Base-by-base conservation (phyloP, 2,113 vertebrate genomes). In the Gavia stellata region DNA sequence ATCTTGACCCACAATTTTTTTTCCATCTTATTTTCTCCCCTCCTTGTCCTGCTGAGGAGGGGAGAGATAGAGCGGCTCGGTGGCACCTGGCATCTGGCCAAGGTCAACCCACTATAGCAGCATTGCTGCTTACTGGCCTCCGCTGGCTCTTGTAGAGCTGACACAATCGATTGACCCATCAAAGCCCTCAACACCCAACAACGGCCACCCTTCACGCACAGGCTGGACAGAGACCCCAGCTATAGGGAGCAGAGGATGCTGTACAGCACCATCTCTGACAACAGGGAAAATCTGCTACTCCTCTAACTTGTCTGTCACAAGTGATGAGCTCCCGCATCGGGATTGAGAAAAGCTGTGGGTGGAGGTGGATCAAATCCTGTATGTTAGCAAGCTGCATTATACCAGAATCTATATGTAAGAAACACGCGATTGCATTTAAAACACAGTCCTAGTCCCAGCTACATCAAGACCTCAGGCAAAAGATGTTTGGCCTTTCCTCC, bases 121-220 rank as follows among this genome's bases (percentile, higher is more conserved):
- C 2, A 0, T 6, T 78, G 12, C 29, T 53, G 40, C 53, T 49
- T 62, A 19, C 18, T 34, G 38, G 16, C 14, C 52, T 78, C 50
- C 4, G 1, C 14, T 23, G 45, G 26, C 31, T 89, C n/a, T 42
- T 49, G 23, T n/a, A 67, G 31, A 56, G 40, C 24, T 44, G 53
- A 55, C 33, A 53, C 20, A 15, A 26, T 13, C 44, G 14, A 13
- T 2, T 19, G 49, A 66, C 8, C 26, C 25, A 15, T 26, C 74
- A 66, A 55, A 67, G 11, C 14, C 40, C 24, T 67, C 47, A 34
- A 7, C 25, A 25, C 33, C 52, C 31, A 29, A n/a, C 33, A 49
- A 29, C 2, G 1, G 7, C 14, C 16, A 61, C 31, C 18, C 26
- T 61, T 66, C 53, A 34, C 0, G 1, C 23, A 8, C 40, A 34